phyloP scores from a whole-genome alignment of 2,888 invertebrate species.

The Amblyjoppa fuscipennis region DNA sequence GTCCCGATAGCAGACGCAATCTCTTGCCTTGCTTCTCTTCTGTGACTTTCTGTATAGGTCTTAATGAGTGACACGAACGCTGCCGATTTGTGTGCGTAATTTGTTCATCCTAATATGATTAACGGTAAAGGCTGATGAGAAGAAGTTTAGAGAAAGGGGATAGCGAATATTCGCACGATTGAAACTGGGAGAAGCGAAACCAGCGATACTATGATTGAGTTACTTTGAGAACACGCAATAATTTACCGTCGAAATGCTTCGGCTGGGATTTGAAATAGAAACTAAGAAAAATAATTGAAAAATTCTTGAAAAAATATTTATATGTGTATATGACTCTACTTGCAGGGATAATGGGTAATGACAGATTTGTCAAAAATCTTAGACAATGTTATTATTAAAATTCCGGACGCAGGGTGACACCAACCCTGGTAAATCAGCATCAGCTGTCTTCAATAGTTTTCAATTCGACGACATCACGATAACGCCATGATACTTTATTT shows the following conservation, averaged over 20 bases:
- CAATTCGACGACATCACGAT: no score
- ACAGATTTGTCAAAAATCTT: no score
- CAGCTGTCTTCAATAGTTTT: no score
- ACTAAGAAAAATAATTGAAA: no score
- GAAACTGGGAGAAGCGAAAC: constrained; percentile 1
- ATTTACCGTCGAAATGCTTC: neutral
- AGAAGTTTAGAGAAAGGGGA: constrained; percentile 1
- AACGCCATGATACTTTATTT: no score
- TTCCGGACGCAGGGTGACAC: no score
- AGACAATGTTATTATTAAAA: no score
- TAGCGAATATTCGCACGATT: neutral
- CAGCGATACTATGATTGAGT: neutral
- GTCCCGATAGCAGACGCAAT: constrained; percentile 3
- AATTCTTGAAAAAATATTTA: no score
- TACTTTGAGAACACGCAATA: neutral
- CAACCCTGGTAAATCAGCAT: no score
- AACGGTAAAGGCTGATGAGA: constrained; percentile 18
- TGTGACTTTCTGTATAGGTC: constrained; percentile 23
- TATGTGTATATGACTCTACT: no score
- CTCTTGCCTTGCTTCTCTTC: constrained; percentile 29
- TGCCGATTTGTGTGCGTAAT: constrained; percentile 11
- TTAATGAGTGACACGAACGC: constrained; percentile 25
- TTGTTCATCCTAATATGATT: constrained; percentile 2
- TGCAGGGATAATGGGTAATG: no score
- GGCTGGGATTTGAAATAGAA: neutral